Percentiles rank a stretch among this genome's conserved stretches.
These are phyloP conservation scores for Protaetia brevitarsis DNA, from an alignment of 1,140 invertebrate species.

Conservation along the genomic window DNA sequence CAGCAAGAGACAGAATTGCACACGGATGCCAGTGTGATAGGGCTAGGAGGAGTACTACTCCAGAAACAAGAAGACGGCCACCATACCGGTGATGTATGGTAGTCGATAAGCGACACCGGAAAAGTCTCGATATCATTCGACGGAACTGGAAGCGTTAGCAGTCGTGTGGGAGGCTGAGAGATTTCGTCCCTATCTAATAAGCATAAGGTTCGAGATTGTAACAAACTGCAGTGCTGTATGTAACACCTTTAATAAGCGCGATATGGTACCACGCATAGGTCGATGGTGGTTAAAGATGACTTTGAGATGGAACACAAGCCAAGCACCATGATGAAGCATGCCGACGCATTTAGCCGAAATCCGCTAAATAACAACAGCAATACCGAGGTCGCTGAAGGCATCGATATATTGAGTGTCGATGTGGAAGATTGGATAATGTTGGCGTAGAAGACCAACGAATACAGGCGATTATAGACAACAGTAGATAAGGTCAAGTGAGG, in stretches of 20 bases:
- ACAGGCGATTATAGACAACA: neutral
- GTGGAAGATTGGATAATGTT: constrained; percentile 37
- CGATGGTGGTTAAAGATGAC: constrained; percentile 39
- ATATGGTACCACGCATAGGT: too few relatives aligned
- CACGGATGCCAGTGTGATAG: constrained; percentile 39
- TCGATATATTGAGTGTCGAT: constrained; percentile 35
- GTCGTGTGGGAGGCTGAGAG: constrained; percentile 27
- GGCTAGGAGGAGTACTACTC: constrained; percentile 35
- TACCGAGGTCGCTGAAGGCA: constrained; percentile 41
- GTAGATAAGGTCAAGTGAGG: neutral
- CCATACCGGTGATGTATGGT: constrained; percentile 40
- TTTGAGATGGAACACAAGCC: constrained; percentile 42
- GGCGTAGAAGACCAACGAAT: constrained; percentile 28
- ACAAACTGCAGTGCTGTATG: constrained; percentile 38
- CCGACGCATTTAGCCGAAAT: constrained; percentile 43
- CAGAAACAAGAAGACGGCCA: constrained; percentile 31
- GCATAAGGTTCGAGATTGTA: constrained; percentile 24
- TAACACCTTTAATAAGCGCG: constrained; percentile 40
- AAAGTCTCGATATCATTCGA: too few relatives aligned
- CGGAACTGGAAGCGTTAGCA: too few relatives aligned
- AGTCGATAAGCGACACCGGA: constrained; percentile 38
- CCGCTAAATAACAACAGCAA: constrained; percentile 37
- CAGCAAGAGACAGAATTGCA: constrained; percentile 40
- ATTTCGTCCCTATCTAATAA: constrained; percentile 26
- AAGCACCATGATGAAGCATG: constrained; percentile 41